Evolutionary conservation across 2,113 vertebrate genomes (phyloP).

Genomic region (Cavia porcellus): DNA sequence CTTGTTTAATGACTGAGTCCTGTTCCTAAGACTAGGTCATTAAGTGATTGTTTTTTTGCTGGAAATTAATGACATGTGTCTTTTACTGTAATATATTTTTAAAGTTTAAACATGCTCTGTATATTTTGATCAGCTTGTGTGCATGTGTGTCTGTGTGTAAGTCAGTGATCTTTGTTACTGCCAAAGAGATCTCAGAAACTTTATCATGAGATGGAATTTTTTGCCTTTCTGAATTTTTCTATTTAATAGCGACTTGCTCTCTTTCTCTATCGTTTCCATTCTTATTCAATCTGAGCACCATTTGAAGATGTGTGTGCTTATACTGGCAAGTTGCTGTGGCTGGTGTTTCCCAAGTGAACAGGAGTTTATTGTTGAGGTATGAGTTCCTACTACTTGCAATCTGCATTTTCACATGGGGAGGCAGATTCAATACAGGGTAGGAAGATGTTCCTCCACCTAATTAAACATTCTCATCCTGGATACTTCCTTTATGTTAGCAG

Average conservation of each 20-base stretch:
- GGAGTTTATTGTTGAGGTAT: slow-evolving; percentile 33
- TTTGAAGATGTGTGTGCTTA: neutral
- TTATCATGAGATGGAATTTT: neutral
- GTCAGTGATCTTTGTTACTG: neutral
- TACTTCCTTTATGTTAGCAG: neutral
- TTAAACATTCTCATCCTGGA: neutral
- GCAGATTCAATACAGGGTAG: neutral
- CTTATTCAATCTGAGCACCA: neutral
- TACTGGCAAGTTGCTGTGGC: slow-evolving; percentile 21
- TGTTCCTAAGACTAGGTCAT: neutral
- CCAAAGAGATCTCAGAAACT: neutral
- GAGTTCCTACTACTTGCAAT: neutral
- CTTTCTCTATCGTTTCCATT: neutral
- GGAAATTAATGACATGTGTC: neutral
- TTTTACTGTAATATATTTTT: neutral
- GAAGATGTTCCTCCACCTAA: neutral
- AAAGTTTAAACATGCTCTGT: neutral
- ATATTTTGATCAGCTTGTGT: neutral
- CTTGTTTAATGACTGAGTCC: neutral
- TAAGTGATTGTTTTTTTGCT: neutral
- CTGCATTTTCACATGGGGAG: neutral
- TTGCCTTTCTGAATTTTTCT: neutral
- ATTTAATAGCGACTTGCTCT: neutral
- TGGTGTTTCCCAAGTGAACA: slow-evolving; percentile 31
- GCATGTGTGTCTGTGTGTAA: neutral